Conservation (phyloP, 2,797 vertebrate genomes). For the Scarus forsteni region DNA sequence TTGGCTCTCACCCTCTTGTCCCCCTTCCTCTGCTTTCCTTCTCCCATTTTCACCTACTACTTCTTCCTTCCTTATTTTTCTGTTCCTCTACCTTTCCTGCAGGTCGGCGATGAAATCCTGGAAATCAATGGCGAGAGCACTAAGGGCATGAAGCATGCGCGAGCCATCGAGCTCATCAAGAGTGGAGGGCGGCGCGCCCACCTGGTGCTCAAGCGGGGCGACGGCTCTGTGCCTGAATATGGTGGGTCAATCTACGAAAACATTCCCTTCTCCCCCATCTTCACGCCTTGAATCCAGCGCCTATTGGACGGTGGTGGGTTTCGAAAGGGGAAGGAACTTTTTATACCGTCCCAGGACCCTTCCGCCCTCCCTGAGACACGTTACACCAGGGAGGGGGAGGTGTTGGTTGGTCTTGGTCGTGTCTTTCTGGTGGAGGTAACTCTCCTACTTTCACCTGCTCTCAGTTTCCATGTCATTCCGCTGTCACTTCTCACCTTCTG, state of each 20-base stretch:
- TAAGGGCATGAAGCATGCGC: constrained; percentile 98
- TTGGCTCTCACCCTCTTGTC: constrained; percentile 2
- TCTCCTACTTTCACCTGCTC: constrained; percentile 68
- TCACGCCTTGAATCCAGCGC: constrained; percentile 92
- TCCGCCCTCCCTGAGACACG: constrained; percentile 84
- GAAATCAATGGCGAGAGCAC: constrained; percentile 99
- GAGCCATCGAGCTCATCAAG: constrained; percentile 99
- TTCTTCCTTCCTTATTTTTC: background rate
- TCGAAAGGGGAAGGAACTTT: constrained; percentile 55
- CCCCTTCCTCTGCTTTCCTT: constrained; percentile 30
- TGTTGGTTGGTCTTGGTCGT: constrained; percentile 43
- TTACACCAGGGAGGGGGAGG: constrained; percentile 68
- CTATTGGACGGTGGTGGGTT: constrained; percentile 66
- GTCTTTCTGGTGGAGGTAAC: constrained; percentile 72
- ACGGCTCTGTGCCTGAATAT: constrained; percentile 99
- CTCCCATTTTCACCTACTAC: constrained; percentile 34
- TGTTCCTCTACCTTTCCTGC: background rate
- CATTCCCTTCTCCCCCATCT: constrained; percentile 98
- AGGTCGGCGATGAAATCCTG: constrained; percentile 99
- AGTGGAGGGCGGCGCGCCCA: constrained; percentile 94
- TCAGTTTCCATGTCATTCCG: constrained; percentile 90
- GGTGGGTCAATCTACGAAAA: constrained; percentile 99
- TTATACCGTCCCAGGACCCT: constrained; percentile 52
- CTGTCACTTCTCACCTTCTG: constrained; percentile 86
- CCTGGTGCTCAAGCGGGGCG: constrained; percentile 97